A percentile compares a stretch with the other conserved stretches of the same genome.
phyloP scores from a whole-genome alignment of 2,888 invertebrate genomes.

The Ferdinandea cuprea region DNA sequence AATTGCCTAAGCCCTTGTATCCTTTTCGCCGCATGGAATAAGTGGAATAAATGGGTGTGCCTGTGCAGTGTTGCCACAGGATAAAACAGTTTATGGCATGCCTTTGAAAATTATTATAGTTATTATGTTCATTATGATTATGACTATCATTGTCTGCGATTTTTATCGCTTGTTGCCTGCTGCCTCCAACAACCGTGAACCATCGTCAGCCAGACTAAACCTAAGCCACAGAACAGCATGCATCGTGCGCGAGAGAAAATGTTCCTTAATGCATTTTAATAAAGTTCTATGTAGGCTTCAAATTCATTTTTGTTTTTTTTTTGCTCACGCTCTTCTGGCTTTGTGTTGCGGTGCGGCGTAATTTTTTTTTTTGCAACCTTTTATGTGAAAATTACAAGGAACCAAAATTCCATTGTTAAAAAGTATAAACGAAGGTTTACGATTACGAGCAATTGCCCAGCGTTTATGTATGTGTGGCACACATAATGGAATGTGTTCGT shows the following conservation, averaged over 20 bases:
- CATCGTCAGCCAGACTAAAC: conserved; percentile 13
- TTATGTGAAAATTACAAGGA: conserved; percentile 66
- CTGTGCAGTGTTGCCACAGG: conserved; percentile 55
- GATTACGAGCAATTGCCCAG: conserved; percentile 33
- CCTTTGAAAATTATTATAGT: conserved; percentile 72
- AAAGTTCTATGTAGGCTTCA: conserved; percentile 43
- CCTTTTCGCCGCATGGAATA: not conserved
- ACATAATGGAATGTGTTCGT: conserved; percentile 21
- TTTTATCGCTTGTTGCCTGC: conserved; percentile 70
- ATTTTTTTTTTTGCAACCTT: conserved; percentile 27
- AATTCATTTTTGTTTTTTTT: conserved; percentile 7
- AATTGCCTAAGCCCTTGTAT: conserved; percentile 37
- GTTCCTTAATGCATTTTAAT: conserved; percentile 68
- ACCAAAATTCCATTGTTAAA: conserved; percentile 64
- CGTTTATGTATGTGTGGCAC: conserved; percentile 25
- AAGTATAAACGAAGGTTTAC: conserved; percentile 52
- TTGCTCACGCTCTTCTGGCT: not conserved
- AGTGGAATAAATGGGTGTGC: conserved; percentile 16
- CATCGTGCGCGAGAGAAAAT: conserved; percentile 2
- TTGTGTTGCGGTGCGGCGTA: conserved; percentile 18
- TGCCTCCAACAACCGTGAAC: not conserved
- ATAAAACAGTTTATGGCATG: conserved; percentile 72
- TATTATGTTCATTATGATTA: conserved; percentile 73
- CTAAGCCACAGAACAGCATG: conserved; percentile 40
- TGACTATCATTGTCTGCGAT: conserved; percentile 72